Percentiles rank a stretch among this genome's conserved stretches.
phyloP scores from a whole-genome alignment of 2,888 invertebrate species.

The Drosophila ezoana region DNA sequence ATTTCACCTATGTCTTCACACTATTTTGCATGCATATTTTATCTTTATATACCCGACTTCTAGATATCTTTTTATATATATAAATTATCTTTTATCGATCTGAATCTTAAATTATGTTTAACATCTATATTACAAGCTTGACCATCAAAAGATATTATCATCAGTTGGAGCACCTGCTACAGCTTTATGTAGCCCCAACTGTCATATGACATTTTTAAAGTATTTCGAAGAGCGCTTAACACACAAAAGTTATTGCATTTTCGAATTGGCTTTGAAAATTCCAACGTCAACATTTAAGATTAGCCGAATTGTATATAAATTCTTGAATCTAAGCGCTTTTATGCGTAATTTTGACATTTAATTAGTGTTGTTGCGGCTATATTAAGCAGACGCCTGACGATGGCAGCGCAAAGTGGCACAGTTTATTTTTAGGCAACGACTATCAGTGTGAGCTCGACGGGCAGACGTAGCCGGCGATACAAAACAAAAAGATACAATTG shows the following conservation, averaged over 20 bases:
- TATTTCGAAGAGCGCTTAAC: constrained; percentile 11
- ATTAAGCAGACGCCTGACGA: constrained; percentile 52
- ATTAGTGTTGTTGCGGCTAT: constrained; percentile 67
- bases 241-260: constrained; percentile 40
- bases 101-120: neutral
- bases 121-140: neutral
- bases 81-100: no score
- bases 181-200: neutral
- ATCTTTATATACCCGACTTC: neutral
- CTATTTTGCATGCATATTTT: neutral
- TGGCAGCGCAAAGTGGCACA: constrained; percentile 62
- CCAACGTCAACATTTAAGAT: constrained; percentile 58
- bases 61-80: neutral
- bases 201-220: constrained; percentile 24
- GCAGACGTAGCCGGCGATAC: neutral
- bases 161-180: constrained; percentile 4
- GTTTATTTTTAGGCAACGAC: constrained; percentile 58
- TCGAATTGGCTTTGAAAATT: constrained; percentile 70
- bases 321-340: constrained; percentile 55
- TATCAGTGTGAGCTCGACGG: constrained; percentile 26
- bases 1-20: no score
- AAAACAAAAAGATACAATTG: constrained; percentile 57
- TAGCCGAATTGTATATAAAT: constrained; percentile 66
- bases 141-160: neutral
- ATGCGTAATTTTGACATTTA: constrained; percentile 76